These are phyloP conservation scores for Calonectris borealis DNA, from an alignment of 2,113 vertebrate species.

Conservation along the genomic window DNA sequence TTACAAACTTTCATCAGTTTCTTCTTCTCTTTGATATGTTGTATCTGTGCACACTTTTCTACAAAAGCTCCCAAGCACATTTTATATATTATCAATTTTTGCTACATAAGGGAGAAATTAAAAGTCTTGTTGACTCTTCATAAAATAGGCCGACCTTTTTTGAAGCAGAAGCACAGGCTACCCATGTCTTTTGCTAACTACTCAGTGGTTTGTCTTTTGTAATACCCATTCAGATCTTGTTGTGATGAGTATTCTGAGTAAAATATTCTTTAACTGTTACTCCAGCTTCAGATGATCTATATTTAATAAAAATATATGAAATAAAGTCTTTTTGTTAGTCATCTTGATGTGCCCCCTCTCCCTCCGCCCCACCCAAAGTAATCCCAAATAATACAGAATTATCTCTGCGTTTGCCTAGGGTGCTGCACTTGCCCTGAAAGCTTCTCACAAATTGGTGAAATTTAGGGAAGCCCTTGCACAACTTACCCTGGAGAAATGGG, in stretches of 20 bases:
- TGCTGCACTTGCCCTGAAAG: neutral
- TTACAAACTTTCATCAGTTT: neutral
- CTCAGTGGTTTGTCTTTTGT: neutral
- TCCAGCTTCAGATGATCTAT: neutral
- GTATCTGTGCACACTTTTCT: neutral
- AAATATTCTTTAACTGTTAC: neutral
- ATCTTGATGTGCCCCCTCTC: accelerated
- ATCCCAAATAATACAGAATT: neutral
- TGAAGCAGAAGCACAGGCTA: neutral
- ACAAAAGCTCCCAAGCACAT: neutral
- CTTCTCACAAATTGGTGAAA: neutral
- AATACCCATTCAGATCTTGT: neutral
- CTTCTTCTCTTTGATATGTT: neutral
- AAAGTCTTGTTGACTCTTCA: neutral
- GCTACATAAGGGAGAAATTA: neutral
- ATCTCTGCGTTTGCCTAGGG: neutral
- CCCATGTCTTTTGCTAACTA: neutral
- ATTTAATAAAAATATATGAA: neutral
- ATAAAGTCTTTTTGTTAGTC: neutral
- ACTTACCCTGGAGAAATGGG: neutral
- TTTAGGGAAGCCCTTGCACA: neutral
- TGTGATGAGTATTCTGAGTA: neutral
- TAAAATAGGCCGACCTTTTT: neutral
- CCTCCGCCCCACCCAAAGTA: no score
- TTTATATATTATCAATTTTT: neutral